Conservation (phyloP, 1,140 invertebrate genomes). For the Aporrectodea caliginosa region DNA sequence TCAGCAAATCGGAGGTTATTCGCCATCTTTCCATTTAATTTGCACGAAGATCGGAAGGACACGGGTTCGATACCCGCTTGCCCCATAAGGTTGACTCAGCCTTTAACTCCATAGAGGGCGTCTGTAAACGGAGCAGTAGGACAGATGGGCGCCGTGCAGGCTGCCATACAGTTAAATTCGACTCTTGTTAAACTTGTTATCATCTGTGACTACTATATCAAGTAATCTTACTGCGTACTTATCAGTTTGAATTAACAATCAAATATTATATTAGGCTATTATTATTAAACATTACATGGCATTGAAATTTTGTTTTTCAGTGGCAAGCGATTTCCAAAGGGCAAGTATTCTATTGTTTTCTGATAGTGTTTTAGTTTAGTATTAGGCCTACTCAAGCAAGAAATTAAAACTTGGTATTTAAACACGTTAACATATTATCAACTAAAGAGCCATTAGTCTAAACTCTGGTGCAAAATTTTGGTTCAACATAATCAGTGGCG, state of each 20-base stretch:
- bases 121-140: too few species aligned
- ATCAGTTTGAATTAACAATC: not conserved
- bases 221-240: not conserved
- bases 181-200: not conserved
- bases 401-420: not conserved
- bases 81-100: too few species aligned
- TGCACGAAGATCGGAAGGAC: too few species aligned
- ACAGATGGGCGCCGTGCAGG: not conserved
- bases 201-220: not conserved
- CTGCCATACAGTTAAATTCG: not conserved
- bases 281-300: not conserved
- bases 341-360: not conserved
- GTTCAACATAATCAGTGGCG: too few species aligned
- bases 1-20: too few species aligned
- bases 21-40: too few species aligned
- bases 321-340: not conserved
- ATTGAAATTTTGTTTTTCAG: not conserved
- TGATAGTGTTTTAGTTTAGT: not conserved
- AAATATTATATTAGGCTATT: not conserved
- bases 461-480: too few species aligned
- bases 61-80: too few species aligned
- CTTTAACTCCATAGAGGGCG: too few species aligned
- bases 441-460: too few species aligned
- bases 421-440: too few species aligned
- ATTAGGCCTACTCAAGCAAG: too few species aligned